Conservation (phyloP, 2,888 invertebrate species). For the Lasioglossum calceatum region DNA sequence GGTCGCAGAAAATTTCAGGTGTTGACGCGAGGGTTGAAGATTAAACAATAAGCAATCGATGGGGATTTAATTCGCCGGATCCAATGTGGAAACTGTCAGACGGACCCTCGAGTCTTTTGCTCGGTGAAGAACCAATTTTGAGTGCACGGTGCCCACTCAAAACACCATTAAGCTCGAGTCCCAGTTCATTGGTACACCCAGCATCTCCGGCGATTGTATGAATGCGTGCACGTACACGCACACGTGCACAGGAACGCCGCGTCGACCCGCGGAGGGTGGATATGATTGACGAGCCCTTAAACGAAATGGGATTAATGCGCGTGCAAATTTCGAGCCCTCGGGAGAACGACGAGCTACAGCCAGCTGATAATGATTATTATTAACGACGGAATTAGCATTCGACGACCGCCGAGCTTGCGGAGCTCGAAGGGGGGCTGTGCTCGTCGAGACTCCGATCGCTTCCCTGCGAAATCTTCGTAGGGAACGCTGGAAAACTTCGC, state of each 20-base stretch:
- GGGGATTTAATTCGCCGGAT: slow-evolving; percentile 28
- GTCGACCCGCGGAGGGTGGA: slow-evolving; percentile 52
- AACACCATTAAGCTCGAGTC: slow-evolving; percentile 64
- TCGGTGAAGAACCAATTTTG: slow-evolving; percentile 56
- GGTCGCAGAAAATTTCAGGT: neutral
- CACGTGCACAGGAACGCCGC: neutral
- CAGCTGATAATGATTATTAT: slow-evolving; percentile 69
- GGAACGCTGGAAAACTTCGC: neutral
- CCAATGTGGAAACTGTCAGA: slow-evolving; percentile 39
- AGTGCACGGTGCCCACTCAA: slow-evolving; percentile 59
- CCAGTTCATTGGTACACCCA: slow-evolving; percentile 61
- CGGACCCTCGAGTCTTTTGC: slow-evolving; percentile 29
- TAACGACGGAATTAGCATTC: slow-evolving; percentile 66
- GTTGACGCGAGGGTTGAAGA: neutral
- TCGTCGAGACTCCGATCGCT: neutral
- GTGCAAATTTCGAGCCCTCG: slow-evolving; percentile 69
- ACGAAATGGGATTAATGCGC: slow-evolving; percentile 76
- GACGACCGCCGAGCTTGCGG: slow-evolving; percentile 18
- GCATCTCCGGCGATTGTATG: slow-evolving; percentile 37
- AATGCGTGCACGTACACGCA: slow-evolving; percentile 14
- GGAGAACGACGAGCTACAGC: slow-evolving; percentile 33
- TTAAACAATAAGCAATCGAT: slow-evolving; percentile 18
- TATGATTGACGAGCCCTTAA: slow-evolving; percentile 78
- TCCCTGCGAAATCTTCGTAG: neutral
- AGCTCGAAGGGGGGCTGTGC: slow-evolving; percentile 13